Evolutionary conservation across 1,140 invertebrate genomes (phyloP).

Genomic region (Chironomus striatipennis): DNA sequence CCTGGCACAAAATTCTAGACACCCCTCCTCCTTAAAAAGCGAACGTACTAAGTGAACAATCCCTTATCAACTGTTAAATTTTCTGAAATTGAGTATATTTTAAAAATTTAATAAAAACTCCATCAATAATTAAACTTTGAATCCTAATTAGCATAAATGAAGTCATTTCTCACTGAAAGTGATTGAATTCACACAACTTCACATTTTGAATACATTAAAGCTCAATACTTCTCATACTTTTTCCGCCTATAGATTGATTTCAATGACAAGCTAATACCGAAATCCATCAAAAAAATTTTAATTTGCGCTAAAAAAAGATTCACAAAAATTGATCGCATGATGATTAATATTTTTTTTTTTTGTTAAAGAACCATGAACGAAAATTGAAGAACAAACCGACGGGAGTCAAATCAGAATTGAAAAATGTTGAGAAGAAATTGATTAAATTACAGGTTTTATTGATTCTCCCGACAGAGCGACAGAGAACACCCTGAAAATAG

Average conservation of each 20-base stretch:
- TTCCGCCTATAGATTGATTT: background rate
- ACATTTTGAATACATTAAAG: too few species aligned
- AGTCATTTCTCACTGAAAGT: too few species aligned
- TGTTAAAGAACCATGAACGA: background rate
- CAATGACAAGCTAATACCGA: background rate
- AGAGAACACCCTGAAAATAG: conserved; percentile 15
- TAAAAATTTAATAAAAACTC: too few species aligned
- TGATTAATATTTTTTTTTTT: background rate
- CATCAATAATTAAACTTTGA: too few species aligned
- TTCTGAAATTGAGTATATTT: too few species aligned
- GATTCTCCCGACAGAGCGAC: background rate
- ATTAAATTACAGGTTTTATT: conserved; percentile 21
- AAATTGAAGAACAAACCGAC: background rate
- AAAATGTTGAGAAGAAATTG: conserved; percentile 4
- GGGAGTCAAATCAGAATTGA: background rate
- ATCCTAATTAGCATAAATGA: too few species aligned
- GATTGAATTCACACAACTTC: too few species aligned
- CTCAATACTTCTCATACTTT: too few species aligned
- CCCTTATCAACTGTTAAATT: too few species aligned
- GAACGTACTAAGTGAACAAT: too few species aligned
- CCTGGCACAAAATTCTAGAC: too few species aligned
- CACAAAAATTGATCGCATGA: background rate
- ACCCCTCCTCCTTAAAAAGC: too few species aligned
- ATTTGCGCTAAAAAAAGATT: background rate
- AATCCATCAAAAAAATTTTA: background rate